These are phyloP conservation scores for Sula dactylatra DNA, from an alignment of 2,113 vertebrate genomes.

Conservation along the genomic window DNA sequence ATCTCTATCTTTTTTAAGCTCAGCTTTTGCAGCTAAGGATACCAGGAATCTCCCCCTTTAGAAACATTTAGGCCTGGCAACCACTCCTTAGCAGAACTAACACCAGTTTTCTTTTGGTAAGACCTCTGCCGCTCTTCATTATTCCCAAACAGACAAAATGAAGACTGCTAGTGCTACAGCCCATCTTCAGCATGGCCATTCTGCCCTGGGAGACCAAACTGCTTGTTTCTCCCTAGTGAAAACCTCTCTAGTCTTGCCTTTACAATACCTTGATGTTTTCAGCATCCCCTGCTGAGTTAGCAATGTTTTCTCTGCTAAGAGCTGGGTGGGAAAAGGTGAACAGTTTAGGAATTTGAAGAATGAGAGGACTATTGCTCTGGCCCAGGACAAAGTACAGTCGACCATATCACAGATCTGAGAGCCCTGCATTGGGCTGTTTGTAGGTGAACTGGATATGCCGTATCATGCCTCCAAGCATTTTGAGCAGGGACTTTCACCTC, in stretches of 20 bases:
- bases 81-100: not conserved
- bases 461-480: not conserved
- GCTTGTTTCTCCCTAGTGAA: not conserved
- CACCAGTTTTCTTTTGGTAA: not conserved
- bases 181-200: not conserved
- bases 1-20: not conserved
- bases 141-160: not conserved
- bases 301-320: not conserved
- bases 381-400: not conserved
- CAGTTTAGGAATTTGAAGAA: constrained; percentile 23
- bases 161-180: not conserved
- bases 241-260: not conserved
- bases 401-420: not conserved
- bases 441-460: not conserved
- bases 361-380: not conserved
- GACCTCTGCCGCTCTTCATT: not conserved
- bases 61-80: not conserved
- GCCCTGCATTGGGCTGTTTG: not conserved
- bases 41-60: not conserved
- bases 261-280: not conserved
- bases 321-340: constrained; percentile 25
- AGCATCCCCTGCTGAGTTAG: not conserved
- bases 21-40: not conserved
- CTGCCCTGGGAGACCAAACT: not conserved
- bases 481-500: not conserved